phyloP scores from a whole-genome alignment of 2,888 invertebrate species.

The Pandemis cinnamomeana region DNA sequence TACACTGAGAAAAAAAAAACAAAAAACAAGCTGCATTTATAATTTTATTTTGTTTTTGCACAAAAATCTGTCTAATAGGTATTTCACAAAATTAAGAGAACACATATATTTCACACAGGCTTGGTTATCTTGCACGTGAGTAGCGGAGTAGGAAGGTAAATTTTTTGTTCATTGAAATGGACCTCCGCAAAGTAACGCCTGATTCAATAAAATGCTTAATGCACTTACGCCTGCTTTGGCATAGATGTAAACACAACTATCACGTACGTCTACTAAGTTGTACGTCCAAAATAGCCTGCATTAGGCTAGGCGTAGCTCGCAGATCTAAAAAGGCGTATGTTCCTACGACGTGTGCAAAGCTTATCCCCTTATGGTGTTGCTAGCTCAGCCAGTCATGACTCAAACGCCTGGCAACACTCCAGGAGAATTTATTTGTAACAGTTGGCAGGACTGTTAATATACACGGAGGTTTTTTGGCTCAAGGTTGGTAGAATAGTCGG shows the following conservation, averaged over 20 bases:
- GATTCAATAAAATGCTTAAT: too few relatives aligned
- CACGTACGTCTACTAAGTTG: neutral
- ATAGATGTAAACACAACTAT: neutral
- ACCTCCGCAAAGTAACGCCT: too few relatives aligned
- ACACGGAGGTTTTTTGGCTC: slow-evolving; percentile 14
- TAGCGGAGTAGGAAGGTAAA: too few relatives aligned
- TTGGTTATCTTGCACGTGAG: too few relatives aligned
- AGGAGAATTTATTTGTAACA: slow-evolving; percentile 21
- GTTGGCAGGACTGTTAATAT: slow-evolving; percentile 22
- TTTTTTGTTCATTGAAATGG: too few relatives aligned
- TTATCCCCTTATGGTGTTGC: neutral
- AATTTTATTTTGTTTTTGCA: too few relatives aligned
- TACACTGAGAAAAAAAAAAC: too few relatives aligned
- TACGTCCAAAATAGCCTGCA: neutral
- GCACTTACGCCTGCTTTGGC: too few relatives aligned
- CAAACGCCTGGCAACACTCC: slow-evolving; percentile 24
- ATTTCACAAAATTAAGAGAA: too few relatives aligned
- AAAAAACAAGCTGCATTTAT: too few relatives aligned
- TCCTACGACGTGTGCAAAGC: neutral
- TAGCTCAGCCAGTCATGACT: slow-evolving; percentile 3
- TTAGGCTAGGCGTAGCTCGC: neutral
- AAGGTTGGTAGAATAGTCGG: neutral
- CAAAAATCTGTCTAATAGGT: too few relatives aligned
- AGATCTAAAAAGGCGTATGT: neutral
- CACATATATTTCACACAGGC: too few relatives aligned